Base-by-base conservation (phyloP, 2,888 invertebrate genomes). In the Xiphydria camelus region DNA sequence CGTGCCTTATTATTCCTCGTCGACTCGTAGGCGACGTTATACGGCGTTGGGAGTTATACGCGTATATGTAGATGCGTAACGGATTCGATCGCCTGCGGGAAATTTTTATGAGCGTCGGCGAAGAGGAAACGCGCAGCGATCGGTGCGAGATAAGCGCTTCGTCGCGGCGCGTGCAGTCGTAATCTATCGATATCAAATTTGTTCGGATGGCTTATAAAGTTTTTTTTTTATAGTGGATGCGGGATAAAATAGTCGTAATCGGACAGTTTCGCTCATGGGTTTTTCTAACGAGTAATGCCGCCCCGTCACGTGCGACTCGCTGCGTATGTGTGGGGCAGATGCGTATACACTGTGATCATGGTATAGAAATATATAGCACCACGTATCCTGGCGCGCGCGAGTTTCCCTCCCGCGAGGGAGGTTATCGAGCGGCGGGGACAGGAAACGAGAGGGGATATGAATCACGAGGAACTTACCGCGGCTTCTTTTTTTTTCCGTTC, bases 361-460 rank as follows among this genome's bases (percentile, higher is more conserved):
- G 26, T 29, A 14, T 29, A 12, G 12, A 26, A 10, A n/a, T n/a
- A n/a, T n/a, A n/a, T n/a, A n/a, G n/a, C n/a, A n/a, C n/a, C n/a
- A n/a, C n/a, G n/a, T n/a, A n/a, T n/a, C n/a, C n/a, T n/a, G n/a
- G n/a, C n/a, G n/a, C n/a, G n/a, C n/a, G n/a, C 14, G 29, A 29
- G 14, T 14, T 5, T 0, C 12, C 12, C 12, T 7, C 29, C 29
- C 12, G 26, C 3, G 26, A 26, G 4, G 4, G 9, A 9, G 29
- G 44, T 47, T 50, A 41, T 51, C 55, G 22, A 49, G 26, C 43
- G 35, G 23, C 22, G 35, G n/a, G n/a, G 31, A 19, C 26, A 19
- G 29, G 29, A 29, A 29, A 29, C 34, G 26, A 32, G 49, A 45
- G 25, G 42, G 33, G 42, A 44, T 49, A 47, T 40, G 55, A 54